phyloP scores from a whole-genome alignment of 2,113 vertebrate genomes.

The Pogona vitticeps region DNA sequence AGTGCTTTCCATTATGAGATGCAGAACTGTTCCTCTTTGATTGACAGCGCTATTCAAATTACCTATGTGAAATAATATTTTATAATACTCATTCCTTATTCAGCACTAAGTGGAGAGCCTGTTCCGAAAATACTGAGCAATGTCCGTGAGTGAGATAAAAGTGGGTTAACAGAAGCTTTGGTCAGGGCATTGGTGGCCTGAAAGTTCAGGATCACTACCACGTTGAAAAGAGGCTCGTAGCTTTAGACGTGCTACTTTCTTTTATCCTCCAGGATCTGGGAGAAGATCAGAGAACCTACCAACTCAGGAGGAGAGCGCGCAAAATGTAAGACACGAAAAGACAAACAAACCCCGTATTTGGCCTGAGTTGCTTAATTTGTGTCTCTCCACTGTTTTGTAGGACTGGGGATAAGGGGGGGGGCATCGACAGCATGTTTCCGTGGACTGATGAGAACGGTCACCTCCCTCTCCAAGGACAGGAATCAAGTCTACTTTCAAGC shows the following conservation, averaged over 20 bases:
- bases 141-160: too few species aligned
- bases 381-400: not conserved
- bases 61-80: constrained; percentile 52
- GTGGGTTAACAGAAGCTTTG: too few species aligned
- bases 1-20: constrained; percentile 57
- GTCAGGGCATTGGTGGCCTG: too few species aligned
- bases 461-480: not conserved
- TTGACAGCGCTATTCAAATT: constrained; percentile 72
- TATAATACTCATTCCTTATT: constrained; percentile 40
- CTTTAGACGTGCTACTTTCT: not conserved
- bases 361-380: too few species aligned
- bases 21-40: constrained; percentile 69
- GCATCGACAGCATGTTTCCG: not conserved
- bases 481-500: not conserved
- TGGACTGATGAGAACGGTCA: not conserved
- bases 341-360: not conserved
- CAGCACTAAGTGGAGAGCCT: constrained; percentile 49
- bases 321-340: not conserved
- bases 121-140: constrained; percentile 33
- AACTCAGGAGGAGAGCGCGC: not conserved
- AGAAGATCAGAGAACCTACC: not conserved
- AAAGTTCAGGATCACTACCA: too few species aligned
- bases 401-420: not conserved
- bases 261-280: not conserved
- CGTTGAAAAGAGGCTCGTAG: too few species aligned